Base-by-base conservation (phyloP, 2,888 invertebrate species). In the Tuta absoluta region DNA sequence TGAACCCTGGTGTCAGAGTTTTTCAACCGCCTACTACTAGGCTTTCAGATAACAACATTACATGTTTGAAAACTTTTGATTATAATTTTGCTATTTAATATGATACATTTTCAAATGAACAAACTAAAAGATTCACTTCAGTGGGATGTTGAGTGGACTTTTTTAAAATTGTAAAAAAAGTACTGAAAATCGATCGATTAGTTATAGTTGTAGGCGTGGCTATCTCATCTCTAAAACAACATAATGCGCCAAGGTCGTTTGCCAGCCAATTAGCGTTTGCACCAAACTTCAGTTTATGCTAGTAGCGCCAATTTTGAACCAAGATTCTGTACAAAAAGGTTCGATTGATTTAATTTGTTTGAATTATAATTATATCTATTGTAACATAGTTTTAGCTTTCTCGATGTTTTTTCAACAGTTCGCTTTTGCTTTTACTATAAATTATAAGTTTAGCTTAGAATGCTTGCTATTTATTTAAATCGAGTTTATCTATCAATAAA, bases 171-270 rank as follows among this genome's bases (percentile, higher is more conserved):
- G n/a, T n/a, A n/a, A n/a, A n/a, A n/a, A n/a, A n/a, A 28, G 28
- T 33, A 33, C 8, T 33, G 12, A 14, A n/a, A 65, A 49, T 65
- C 62, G 37, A 62, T 62, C 48, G 65, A 62, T 19, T 59, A 24
- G 21, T 12, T 33, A 2, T 19, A 49, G n/a, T 45, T 14, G 45
- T 17, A 45, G 45, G 45, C 45, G 14, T 61, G 41, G 19, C 12
- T 19, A 38, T 61, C 0, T 69, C 86, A 78, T 72, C 86, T 75
- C 87, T 87, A 82, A 19, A 69, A 64, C 72, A 74, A 80, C 83
- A 85, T 84, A 85, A 83, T 83, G 84, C 82, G 82, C 79, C 89
- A 88, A 87, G 86, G 86, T 82, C 82, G 81, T 80, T 77, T 64
- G 64, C 45, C 63, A 69, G 68, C 89, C 86, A 87, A 86, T 86